These are phyloP conservation scores for Onychorhynchus coronatus DNA, from an alignment of 2,113 vertebrate species.

Conservation along the genomic window DNA sequence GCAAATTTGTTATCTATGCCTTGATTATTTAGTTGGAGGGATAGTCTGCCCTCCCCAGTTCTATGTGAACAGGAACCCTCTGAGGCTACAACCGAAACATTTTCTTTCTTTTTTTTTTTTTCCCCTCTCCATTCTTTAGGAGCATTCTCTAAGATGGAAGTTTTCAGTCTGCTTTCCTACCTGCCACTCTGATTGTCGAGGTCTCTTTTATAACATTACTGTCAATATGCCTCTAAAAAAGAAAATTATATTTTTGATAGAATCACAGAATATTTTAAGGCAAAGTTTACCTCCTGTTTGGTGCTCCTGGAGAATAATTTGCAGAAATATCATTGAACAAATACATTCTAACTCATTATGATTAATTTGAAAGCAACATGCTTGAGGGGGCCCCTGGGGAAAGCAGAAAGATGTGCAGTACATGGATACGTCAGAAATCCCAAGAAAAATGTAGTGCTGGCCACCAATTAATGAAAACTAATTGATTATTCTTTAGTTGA, in stretches of 20 bases:
- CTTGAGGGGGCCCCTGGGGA: not conserved
- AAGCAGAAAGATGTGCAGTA: not conserved
- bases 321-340: not conserved
- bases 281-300: not conserved
- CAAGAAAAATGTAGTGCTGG: constrained; percentile 33
- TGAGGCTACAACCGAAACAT: not conserved
- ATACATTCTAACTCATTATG: constrained; percentile 7
- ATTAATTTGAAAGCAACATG: constrained; percentile 5
- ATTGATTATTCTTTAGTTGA: constrained; percentile 57
- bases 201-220: not conserved
- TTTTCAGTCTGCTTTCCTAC: not conserved
- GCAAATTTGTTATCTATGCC: not conserved
- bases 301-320: not conserved
- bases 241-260: not conserved
- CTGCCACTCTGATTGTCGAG: not conserved
- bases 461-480: constrained; percentile 39
- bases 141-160: not conserved
- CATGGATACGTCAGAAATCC: not conserved
- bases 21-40: not conserved
- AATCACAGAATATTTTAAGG: not conserved
- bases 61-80: not conserved
- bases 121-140: fast-evolving
- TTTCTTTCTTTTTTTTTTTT: not conserved
- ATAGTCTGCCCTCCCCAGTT: not conserved
- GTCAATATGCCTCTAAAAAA: not conserved